Evolutionary conservation across 2,797 vertebrate species (phyloP), one percentile per base, ranked within the genome.

Genomic region (Brachyalestes nurse): DNA sequence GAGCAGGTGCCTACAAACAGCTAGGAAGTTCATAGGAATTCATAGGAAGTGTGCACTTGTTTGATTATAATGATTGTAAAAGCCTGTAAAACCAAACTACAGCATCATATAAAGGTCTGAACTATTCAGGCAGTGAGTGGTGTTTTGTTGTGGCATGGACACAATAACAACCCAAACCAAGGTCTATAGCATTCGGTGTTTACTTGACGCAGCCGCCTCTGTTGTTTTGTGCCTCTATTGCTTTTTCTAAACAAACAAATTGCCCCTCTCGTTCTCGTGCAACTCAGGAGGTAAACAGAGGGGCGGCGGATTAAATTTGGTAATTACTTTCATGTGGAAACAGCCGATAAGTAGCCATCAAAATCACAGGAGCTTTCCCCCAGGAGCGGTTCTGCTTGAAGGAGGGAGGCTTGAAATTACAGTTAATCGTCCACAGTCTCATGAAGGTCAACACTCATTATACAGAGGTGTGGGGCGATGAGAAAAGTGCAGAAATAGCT

Each of bases 321-420:
- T 83, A 47, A 83, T 80, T 77, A 70, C 77, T 66, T 66, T 77
- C 61, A 51, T 47, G 45, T 62, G n/a, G 62, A 69, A 76, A 71
- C 55, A 75, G 42, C 62, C 45, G 57, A 55, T 75, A 45, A 64
- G 17, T 65, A 77, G 72, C 67, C 55, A 74, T 66, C 23, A 84
- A 61, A 72, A 66, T 61, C 65, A 51, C 57, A 49, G 42, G 42
- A 47, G 12, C 66, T 49, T 38, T 58, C 62, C 14, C 64, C 14
- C 25, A 55, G 28, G 70, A 72, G 67, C 51, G 23, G 72, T 71
- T 55, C 49, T 62, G 69, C 67, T 79, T 62, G 25, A 40, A 55
- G 51, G 25, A 80, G 40, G 17, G 23, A 74, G 66, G 70, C 71
- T 78, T 61, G 10, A 82, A 65, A 83, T 61, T 79, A 62, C 64